Base-by-base conservation (phyloP, 2,797 vertebrate species). In the Tolypeutes matacus region DNA sequence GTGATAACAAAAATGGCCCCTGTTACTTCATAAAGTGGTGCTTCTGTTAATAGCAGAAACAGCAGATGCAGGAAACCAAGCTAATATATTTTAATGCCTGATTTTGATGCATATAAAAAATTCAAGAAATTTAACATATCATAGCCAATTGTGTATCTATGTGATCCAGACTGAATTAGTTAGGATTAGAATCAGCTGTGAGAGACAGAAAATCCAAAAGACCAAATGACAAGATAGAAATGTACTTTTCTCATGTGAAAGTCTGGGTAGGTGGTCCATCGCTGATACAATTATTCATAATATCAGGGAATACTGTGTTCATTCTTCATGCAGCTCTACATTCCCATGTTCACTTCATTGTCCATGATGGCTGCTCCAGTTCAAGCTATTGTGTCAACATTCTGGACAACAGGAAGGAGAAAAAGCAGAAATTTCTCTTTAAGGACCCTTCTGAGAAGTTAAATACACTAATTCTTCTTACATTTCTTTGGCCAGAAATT, bases 91-190 rank as follows among this genome's bases (percentile, higher is more conserved):
- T 65, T 95, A 89, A 87, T 77, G 84, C 69, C 67, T 72, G 64
- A 86, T 92, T 93, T 87, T 95, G 88, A 93, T 56, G 42, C 76
- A 60, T 51, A n/a, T 46, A 89, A 93, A 88, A 56, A 91, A 78
- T 4, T 14, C 34, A 94, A 95, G 64, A 93, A 88, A 53, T 60
- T 18, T 46, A 84, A 25, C 60, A 76, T 62, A 84, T 89, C 13
- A 64, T 53, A 91, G 65, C 29, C 58, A 89, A 56, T 69, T 84
- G 42, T 95, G n/a, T 70, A 86, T 62, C 76, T 53, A 73, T 64
- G 56, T 13, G 46, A 86, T 77, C 34, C 49, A 78, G 29, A 83
- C 25, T n/a, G 60, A 94, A 69, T 86, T 65, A 29, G 10, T 83
- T 91, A 82, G 82, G 34, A 81, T 92, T 84, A 70, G 77, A 82